phyloP scores from a whole-genome alignment of 2,797 vertebrate species.

The Accipiter badius region DNA sequence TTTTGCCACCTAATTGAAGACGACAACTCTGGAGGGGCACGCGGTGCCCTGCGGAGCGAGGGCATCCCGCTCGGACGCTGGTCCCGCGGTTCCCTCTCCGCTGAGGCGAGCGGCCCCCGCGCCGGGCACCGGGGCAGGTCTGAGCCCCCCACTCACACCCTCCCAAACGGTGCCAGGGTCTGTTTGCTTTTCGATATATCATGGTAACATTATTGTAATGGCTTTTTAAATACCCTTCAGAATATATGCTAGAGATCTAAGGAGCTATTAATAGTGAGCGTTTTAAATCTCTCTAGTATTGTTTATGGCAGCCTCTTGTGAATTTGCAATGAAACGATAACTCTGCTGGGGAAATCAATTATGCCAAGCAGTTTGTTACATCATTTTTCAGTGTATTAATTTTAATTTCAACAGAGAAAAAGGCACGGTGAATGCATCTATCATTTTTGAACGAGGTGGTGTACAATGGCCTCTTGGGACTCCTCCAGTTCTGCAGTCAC shows the following conservation, averaged over 20 bases:
- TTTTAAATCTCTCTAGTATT: background rate
- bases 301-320: conserved; percentile 13
- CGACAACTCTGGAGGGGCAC: accelerated
- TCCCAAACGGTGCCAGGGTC: background rate
- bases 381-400: conserved; percentile 14
- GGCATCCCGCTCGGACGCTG: accelerated
- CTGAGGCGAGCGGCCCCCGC: accelerated
- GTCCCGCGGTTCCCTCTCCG: accelerated
- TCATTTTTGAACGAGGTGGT: background rate
- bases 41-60: accelerated
- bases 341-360: conserved; percentile 32
- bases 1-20: accelerated
- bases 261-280: background rate
- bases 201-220: accelerated
- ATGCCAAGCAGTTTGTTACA: background rate
- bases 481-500: background rate
- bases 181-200: background rate
- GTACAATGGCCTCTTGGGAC: background rate
- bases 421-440: background rate
- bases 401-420: background rate
- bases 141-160: background rate
- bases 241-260: background rate
- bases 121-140: accelerated
- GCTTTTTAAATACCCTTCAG: background rate
- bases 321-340: background rate